phyloP scores from a whole-genome alignment of 2,888 invertebrate genomes.

The Archips xylosteana region DNA sequence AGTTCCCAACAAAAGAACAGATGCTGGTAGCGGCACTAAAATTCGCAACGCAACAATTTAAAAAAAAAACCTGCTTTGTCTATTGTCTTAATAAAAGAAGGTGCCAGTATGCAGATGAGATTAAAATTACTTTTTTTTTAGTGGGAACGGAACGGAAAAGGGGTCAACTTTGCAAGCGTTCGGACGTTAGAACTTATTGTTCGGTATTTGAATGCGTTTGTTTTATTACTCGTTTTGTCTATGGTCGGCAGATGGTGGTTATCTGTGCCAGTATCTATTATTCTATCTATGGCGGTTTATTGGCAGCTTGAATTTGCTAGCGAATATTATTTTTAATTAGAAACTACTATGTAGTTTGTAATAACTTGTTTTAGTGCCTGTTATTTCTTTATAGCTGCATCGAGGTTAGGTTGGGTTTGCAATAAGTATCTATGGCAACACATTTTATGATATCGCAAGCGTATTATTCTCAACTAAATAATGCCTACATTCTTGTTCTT shows the following conservation, averaged over 20 bases:
- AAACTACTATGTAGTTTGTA: conserved; percentile 15
- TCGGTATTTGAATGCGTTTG: conserved; percentile 45
- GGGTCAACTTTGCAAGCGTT: conserved; percentile 69
- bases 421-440: conserved; percentile 18
- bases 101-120: conserved; percentile 72
- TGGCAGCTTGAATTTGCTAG: conserved; percentile 34
- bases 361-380: conserved; percentile 2
- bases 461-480: background rate
- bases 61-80: conserved; percentile 47
- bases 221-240: conserved; percentile 44
- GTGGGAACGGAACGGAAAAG: conserved; percentile 64
- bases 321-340: conserved; percentile 11
- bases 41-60: conserved; percentile 47
- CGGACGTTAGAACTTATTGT: conserved; percentile 67
- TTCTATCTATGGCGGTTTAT: conserved; percentile 22
- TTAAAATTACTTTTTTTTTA: conserved; percentile 77
- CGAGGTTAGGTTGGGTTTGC: background rate
- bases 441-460: conserved; percentile 19
- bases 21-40: conserved; percentile 63
- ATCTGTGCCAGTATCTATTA: conserved; percentile 37
- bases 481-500: background rate
- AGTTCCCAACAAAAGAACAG: conserved; percentile 61
- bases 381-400: conserved; percentile 26
- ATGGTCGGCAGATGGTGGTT: conserved; percentile 42
- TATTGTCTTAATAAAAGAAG: conserved; percentile 79